Evolutionary conservation across 2,888 invertebrate species (phyloP).

Genomic region (Drosophila incognita): DNA sequence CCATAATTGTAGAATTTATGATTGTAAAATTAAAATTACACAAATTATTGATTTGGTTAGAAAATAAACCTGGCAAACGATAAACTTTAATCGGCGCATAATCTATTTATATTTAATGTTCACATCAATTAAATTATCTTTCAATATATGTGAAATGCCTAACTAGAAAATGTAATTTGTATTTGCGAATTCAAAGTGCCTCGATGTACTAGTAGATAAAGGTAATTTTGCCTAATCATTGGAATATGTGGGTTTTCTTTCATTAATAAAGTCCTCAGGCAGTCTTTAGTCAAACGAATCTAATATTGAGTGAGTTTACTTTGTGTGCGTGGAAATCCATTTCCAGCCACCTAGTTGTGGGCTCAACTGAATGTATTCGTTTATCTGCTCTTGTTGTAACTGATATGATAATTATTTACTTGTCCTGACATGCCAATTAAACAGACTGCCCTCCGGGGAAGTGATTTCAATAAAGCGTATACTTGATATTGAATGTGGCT

Average conservation of each 20-base stretch:
- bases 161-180: not conserved
- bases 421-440: slow-evolving; percentile 56
- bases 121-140: not conserved
- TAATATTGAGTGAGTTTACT: not conserved
- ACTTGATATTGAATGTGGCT: slow-evolving; percentile 30
- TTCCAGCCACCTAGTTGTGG: slow-evolving; percentile 3
- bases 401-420: slow-evolving; percentile 75
- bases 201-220: too few species aligned
- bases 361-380: slow-evolving; percentile 3
- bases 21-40: not conserved
- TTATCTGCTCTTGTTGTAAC: slow-evolving; percentile 42
- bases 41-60: not conserved
- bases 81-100: not conserved
- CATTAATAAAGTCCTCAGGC: not conserved
- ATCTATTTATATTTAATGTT: not conserved
- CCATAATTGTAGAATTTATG: not conserved
- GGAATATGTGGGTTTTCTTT: not conserved
- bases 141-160: not conserved
- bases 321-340: not conserved
- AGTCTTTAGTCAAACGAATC: not conserved
- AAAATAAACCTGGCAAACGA: not conserved
- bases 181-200: not conserved
- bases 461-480: slow-evolving; percentile 45
- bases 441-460: slow-evolving; percentile 23
- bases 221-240: not conserved